Evolutionary conservation across 2,888 invertebrate genomes (phyloP).

Genomic region (Rhagonycha fulva): DNA sequence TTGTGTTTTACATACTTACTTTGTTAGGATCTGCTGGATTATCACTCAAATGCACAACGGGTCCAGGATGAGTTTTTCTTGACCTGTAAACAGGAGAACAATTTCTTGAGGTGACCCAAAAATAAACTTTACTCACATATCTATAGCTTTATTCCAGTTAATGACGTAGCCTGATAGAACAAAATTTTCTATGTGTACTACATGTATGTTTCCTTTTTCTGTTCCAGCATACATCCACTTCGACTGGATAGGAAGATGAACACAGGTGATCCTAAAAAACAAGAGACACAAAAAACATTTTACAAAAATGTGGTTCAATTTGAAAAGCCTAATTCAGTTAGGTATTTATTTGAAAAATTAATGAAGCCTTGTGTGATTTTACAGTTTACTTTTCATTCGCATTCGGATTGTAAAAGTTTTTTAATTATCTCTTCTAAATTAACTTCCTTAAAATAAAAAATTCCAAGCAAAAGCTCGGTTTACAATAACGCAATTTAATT

Average conservation of each 20-base stretch:
- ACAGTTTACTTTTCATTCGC: background rate
- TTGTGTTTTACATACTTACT: conserved; percentile 62
- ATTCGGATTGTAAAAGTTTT: background rate
- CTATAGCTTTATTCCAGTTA: conserved; percentile 99
- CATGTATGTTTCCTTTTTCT: conserved; percentile 96
- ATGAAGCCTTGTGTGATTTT: background rate
- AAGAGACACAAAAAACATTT: background rate
- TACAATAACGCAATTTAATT: background rate
- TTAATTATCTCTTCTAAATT: background rate
- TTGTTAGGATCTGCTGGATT: conserved; percentile 96
- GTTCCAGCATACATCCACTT: conserved; percentile 99
- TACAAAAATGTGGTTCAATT: background rate
- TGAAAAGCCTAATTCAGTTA: background rate
- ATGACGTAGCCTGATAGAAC: conserved; percentile 96
- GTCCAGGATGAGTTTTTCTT: conserved; percentile 94
- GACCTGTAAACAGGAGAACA: conserved; percentile 68
- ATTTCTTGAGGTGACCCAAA: background rate
- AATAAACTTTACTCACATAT: conserved; percentile 78
- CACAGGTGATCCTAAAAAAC: conserved; percentile 82
- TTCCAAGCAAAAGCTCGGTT: background rate
- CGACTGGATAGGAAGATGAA: conserved; percentile 94
- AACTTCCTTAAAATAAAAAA: background rate
- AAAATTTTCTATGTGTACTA: conserved; percentile 96
- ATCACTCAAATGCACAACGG: conserved; percentile 94
- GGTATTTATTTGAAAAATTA: background rate